Evolutionary conservation across 2,888 invertebrate genomes (phyloP), one percentile per base, ranked within the genome.

Genomic region (Ophion slaviceki): DNA sequence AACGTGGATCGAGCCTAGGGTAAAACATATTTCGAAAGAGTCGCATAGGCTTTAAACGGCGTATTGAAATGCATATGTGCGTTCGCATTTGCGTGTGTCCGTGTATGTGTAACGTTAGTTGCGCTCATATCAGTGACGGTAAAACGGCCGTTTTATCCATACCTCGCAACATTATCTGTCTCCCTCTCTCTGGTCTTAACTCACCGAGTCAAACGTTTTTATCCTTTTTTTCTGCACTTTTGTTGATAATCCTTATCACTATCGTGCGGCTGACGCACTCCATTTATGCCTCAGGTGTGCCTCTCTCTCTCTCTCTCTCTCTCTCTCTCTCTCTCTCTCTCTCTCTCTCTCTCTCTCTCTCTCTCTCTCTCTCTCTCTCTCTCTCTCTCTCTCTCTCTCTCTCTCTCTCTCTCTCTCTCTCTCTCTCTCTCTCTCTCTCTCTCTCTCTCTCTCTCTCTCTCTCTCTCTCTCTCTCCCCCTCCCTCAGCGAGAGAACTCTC

Each of bases 191-290:
- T 28, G 28, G 20, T 14, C 28, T 45, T 68, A 11, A 7, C 66
- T 66, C 47, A n/a, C 32, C 40, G 2, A 14, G 47, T 17, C 68
- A 36, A 45, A 40, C 45, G 2, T n/a, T 40, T 24, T 1, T 40
- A 20, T n/a, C 28, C 36, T 62, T 47, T 59, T 70, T 67, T 66
- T 17, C 17, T 67, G 45, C 66, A 53, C 66, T 57, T 57, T 32
- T 53, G 59, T 17, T 47, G 59, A 77, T 67, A 40, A 57, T 77
- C 67, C 77, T 77, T 77, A 77, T 77, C 77, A 36, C 53, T 40
- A 32, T 10, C 32, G 32, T 40, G 28, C 20, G 24, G 17, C 24
- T 28, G 76, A 66, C 64, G 32, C 53, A 45, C 57, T 67, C 17
- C 14, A 36, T 24, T 67, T 47, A 20, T 20, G 36, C 32, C 24